A percentile compares a stretch with the other conserved stretches of the same genome.
Conservation (phyloP, 2,888 invertebrate species). For the Acheta domesticus region DNA sequence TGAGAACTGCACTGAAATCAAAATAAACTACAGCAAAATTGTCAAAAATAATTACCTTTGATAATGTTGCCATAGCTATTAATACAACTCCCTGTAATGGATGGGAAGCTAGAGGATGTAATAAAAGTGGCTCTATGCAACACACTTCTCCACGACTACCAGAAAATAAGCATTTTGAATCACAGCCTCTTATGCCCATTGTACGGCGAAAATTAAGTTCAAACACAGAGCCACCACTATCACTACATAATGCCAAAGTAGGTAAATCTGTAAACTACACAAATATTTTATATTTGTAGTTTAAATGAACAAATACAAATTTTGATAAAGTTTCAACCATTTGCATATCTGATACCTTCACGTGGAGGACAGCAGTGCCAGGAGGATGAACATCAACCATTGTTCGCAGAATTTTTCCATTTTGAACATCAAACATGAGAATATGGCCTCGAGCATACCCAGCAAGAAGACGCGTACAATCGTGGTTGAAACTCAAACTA, state of each 20-base stretch:
- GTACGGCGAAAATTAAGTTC: constrained; percentile 84
- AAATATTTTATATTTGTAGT: constrained; percentile 20
- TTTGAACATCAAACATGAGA: constrained; percentile 81
- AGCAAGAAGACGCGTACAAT: constrained; percentile 78
- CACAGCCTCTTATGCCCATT: constrained; percentile 82
- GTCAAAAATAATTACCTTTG: constrained; percentile 59
- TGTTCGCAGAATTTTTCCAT: constrained; percentile 71
- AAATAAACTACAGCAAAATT: too few relatives aligned
- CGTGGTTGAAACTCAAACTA: constrained; percentile 76
- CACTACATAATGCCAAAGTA: constrained; percentile 75
- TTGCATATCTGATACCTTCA: constrained; percentile 50
- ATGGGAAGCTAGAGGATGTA: constrained; percentile 56
- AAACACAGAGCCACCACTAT: constrained; percentile 95
- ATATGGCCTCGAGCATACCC: constrained; percentile 79
- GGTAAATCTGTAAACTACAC: constrained; percentile 66
- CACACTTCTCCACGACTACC: constrained; percentile 95
- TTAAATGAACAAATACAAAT: neutral
- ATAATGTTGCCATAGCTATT: constrained; percentile 89
- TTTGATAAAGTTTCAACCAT: too few relatives aligned
- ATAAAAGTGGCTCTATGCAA: constrained; percentile 64
- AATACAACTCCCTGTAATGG: constrained; percentile 72
- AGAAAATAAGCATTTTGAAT: constrained; percentile 91
- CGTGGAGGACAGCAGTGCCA: constrained; percentile 75
- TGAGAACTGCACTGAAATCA: neutral
- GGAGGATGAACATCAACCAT: constrained; percentile 79